Evolutionary conservation across 2,888 invertebrate genomes (phyloP), one percentile per base, ranked within the genome.

Genomic region (Trissolcus japonicus): DNA sequence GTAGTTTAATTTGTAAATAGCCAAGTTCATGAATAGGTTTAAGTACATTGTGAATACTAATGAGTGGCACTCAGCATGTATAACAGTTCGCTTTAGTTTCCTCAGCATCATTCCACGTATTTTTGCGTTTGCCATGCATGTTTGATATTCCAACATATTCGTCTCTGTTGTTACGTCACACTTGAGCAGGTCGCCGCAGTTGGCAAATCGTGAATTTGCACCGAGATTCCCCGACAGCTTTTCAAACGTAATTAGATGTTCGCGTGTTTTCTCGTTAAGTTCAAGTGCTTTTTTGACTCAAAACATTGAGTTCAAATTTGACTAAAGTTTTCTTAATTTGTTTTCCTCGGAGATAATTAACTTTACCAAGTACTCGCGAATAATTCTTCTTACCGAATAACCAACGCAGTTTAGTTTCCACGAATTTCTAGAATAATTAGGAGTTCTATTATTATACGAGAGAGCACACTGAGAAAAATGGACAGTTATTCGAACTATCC

Each of bases 31-130:
- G 74, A 68, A 59, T 74, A 74, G 68, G 67, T 59, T 57, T 50
- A 63, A 75, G 68, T 75, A 65, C 69, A 65, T 75, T 75, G 63
- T 75, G 69, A 75, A 69, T 75, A 63, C 68, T 69, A 69, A 75
- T 65, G 76, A 69, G 61, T 56, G 69, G 50, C 35, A 69, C 76
- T 76, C 65, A 65, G 61, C 76, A 68, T 75, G 76, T 65, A 69
- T 65, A 76, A 66, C 69, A 76, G 65, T 76, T 66, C 55, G 61
- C 61, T 76, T 76, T 69, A 60, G 50, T 54, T 59, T 68, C 41
- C 40, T 63, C 68, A 35, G 25, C 62, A 63, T 53, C 68, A 57
- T 68, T 74, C 67, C 60, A 53, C 53, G 57, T 48, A 60, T 69
- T 63, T 60, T 69, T 35, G 11, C 57, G 63, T 63, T 59, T 69